Evolutionary conservation across 2,888 invertebrate genomes (phyloP), one percentile per base, ranked within the genome.

Genomic region (Caenorhabditis imperialis): DNA sequence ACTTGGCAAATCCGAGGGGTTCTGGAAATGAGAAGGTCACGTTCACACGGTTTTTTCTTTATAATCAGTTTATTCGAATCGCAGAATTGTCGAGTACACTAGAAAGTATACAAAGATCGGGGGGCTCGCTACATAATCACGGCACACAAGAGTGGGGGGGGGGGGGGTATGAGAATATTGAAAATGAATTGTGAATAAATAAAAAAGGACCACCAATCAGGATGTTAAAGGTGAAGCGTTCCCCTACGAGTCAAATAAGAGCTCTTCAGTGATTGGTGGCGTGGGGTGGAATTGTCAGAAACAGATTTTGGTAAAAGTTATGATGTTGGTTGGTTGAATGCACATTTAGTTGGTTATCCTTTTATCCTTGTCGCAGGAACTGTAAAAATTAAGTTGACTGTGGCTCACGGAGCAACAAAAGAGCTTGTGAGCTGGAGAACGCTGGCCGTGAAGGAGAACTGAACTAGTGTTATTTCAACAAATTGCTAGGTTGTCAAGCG

Each of bases 161-260:
- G 14, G 14, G 16, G 44, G 35, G 10, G 4, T 38, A 22, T 10
- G 38, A 4, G 22, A 22, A 12, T 12, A 23, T 20, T 35, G 25
- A 27, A 20, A 69, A 60, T 69, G 60, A 48, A 61, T 53, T 30
- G 6, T 30, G 7, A 10, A 60, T 42, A 65, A 44, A 53, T 27
- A 22, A 51, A 42, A 40, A 44, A 55, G 35, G 20, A 44, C 23
- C 44, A 22, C 45, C 42, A 42, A 50, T 60, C 40, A 53, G 16
- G 53, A 47, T 57, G 55, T 57, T 44, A 55, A 38, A 30, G n/a
- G 30, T 58, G 48, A 30, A 44, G 44, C 58, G 61, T 45, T 60
- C 62, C 60, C 73, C 73, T 73, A 73, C 65, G 73, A 73, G 73
- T 73, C 73, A 73, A 57, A 65, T 58, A 69, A 45, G 51, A 69